Evolutionary conservation across 2,113 vertebrate species (phyloP).

Genomic region (Smithornis capensis): DNA sequence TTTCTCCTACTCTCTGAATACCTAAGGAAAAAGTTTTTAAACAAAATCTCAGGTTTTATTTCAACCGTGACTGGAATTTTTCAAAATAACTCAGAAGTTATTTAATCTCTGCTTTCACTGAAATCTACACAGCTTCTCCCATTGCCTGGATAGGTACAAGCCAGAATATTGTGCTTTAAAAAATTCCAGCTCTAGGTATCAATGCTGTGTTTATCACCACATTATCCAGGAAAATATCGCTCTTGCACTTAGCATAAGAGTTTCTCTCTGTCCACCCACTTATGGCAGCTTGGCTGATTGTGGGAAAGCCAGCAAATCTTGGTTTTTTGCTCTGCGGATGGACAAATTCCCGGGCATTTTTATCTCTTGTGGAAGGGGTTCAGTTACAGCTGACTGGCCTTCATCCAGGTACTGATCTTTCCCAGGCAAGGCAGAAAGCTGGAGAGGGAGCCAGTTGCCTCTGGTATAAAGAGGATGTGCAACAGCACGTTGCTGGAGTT

Average conservation of each 20-base stretch:
- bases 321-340: not conserved
- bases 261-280: not conserved
- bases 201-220: not conserved
- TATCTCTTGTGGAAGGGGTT: slow-evolving; percentile 43
- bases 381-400: slow-evolving; percentile 34
- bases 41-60: not conserved
- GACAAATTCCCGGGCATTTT: slow-evolving; percentile 11
- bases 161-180: not conserved
- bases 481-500: not conserved
- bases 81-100: not conserved
- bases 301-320: slow-evolving; percentile 36
- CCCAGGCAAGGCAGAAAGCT: slow-evolving; percentile 33
- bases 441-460: not conserved
- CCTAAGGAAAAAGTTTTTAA: not conserved
- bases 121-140: not conserved
- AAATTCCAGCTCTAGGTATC: not conserved
- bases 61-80: not conserved
- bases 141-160: not conserved
- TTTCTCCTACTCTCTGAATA: not conserved
- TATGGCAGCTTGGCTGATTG: not conserved
- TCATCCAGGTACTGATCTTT: slow-evolving; percentile 52
- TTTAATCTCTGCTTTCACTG: not conserved
- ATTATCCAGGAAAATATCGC: not conserved
- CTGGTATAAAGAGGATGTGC: not conserved
- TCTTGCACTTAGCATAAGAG: not conserved